phyloP scores from a whole-genome alignment of 1,140 invertebrate species.

The Drosophila baimaii region DNA sequence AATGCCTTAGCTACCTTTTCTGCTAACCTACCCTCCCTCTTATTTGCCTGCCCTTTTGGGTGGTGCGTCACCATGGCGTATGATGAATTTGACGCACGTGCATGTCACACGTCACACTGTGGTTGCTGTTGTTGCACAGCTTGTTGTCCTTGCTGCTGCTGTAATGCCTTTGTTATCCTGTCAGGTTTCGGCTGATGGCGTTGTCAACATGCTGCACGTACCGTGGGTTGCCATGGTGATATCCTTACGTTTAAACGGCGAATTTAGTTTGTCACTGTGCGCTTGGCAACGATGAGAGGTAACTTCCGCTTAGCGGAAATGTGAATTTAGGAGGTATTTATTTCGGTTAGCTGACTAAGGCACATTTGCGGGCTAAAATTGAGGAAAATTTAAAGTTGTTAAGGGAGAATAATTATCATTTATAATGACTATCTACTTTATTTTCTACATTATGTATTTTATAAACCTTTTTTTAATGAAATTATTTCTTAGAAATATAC shows the following conservation, averaged over 20 bases:
- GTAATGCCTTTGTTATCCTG: slow-evolving; percentile 61
- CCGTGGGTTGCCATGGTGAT: slow-evolving; percentile 14
- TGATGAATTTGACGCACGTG: slow-evolving; percentile 79
- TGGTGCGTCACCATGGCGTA: slow-evolving; percentile 71
- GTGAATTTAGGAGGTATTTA: neutral
- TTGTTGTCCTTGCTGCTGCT: slow-evolving; percentile 28
- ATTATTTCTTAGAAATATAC: neutral
- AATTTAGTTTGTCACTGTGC: slow-evolving; percentile 28
- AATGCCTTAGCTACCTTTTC: neutral
- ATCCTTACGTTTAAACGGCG: slow-evolving; percentile 21
- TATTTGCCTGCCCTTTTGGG: neutral
- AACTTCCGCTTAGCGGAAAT: slow-evolving; percentile 19
- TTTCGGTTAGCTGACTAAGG: neutral
- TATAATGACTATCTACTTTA: no score
- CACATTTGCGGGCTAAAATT: no score
- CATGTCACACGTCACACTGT: slow-evolving; percentile 62
- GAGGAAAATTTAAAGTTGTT: no score
- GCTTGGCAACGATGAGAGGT: neutral
- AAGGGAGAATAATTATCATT: no score
- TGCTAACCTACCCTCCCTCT: slow-evolving; percentile 3
- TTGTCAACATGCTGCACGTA: slow-evolving; percentile 30
- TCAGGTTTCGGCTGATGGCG: slow-evolving; percentile 31
- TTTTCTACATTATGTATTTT: no score
- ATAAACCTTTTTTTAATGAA: accelerated
- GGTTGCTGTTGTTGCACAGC: slow-evolving; percentile 11